Evolutionary conservation across 1,140 invertebrate species (phyloP).

Genomic region (Achatina immaculata): DNA sequence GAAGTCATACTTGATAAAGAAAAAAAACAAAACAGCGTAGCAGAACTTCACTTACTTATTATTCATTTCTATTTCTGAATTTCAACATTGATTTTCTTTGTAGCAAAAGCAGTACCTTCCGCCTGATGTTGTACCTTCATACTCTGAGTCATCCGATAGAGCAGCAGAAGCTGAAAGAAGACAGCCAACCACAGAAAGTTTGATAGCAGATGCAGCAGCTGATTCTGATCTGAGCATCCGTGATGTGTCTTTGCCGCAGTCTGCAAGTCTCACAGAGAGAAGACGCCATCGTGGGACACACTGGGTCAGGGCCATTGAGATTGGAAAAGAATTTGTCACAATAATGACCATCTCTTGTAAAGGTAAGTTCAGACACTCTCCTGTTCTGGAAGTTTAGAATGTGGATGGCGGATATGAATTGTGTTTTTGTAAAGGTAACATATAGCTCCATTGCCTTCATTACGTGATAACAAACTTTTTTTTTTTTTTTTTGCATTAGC

Average conservation of each 20-base stretch:
- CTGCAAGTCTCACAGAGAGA: not conserved
- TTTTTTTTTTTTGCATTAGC: no score
- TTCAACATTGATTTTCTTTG: not conserved
- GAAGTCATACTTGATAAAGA: no score
- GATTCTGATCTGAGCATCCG: not conserved
- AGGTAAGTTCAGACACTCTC: no score
- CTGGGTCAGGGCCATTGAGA: constrained; percentile 20
- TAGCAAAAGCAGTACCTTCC: constrained; percentile 6
- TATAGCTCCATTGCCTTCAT: no score
- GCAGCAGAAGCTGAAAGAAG: not conserved
- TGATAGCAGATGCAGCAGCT: not conserved
- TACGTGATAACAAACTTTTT: no score
- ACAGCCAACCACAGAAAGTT: not conserved
- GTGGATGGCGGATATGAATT: no score
- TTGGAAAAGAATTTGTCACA: constrained; percentile 28
- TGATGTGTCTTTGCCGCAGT: no score
- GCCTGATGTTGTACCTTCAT: not conserved
- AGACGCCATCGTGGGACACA: constrained; percentile 6
- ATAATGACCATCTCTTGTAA: constrained; percentile 13
- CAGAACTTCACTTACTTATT: no score
- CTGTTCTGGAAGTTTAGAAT: no score
- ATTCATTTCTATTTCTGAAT: no score
- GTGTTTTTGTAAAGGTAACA: no score
- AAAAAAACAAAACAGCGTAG: no score
- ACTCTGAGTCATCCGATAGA: not conserved